phyloP scores from a whole-genome alignment of 2,888 invertebrate species.

The Zaprionus lineosus region DNA sequence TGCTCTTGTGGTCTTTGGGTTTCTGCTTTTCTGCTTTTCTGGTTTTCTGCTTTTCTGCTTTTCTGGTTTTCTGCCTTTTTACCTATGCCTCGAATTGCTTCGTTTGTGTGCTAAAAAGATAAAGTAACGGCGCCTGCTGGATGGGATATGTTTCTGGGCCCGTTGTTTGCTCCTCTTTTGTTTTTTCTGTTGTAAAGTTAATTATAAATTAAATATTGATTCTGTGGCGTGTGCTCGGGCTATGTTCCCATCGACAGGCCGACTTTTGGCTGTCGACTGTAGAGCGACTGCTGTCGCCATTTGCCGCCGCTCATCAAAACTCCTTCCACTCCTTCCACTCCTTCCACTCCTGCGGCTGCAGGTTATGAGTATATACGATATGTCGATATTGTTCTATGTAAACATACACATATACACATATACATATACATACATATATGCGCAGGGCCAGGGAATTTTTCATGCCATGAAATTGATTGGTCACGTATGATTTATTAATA shows the following conservation, averaged over 20 bases:
- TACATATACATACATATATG: neutral
- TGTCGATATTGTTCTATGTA: no score
- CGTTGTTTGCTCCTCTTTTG: conserved; percentile 55
- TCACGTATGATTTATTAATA: conserved; percentile 76
- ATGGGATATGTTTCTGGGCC: conserved; percentile 34
- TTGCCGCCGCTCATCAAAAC: conserved; percentile 42
- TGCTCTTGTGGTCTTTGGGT: conserved; percentile 2
- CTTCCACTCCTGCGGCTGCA: no score
- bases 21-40: conserved; percentile 11
- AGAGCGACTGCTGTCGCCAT: neutral
- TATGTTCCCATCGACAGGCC: conserved; percentile 20
- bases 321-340: conserved; percentile 24
- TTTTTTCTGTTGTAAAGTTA: conserved; percentile 80
- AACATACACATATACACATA: neutral
- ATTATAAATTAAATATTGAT: conserved; percentile 83
- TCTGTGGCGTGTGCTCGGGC: conserved; percentile 64
- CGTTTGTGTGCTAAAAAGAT: conserved; percentile 66
- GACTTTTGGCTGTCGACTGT: neutral
- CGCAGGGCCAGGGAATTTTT: conserved; percentile 16
- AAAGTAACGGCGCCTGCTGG: conserved; percentile 31
- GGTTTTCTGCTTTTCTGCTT: no score
- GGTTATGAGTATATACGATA: no score
- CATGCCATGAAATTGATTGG: conserved; percentile 70
- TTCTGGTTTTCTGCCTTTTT: conserved; percentile 12
- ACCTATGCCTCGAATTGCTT: conserved; percentile 17